Conservation (phyloP, 1,140 invertebrate species). For the Ephestia elutella region DNA sequence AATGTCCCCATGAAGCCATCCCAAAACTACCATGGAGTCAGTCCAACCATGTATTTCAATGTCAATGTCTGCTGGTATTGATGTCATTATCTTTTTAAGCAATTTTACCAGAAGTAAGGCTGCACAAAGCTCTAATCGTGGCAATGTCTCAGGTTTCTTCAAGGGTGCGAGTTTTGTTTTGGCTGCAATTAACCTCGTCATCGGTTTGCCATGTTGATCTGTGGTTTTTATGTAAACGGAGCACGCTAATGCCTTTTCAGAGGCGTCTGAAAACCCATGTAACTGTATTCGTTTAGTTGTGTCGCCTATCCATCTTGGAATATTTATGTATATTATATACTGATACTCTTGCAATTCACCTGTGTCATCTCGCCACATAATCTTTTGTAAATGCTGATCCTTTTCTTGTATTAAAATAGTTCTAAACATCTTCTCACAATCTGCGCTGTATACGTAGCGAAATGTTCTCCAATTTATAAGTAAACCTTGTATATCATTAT, state of each 20-base stretch:
- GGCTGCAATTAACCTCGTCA: too few relatives aligned
- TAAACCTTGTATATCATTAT: constrained; percentile 7
- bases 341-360: constrained; percentile 29
- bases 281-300: constrained; percentile 37
- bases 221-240: too few relatives aligned
- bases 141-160: constrained; percentile 1
- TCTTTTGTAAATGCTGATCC: constrained; percentile 32
- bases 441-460: constrained; percentile 30
- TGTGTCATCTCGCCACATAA: constrained; percentile 34
- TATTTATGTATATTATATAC: too few relatives aligned
- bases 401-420: constrained; percentile 24
- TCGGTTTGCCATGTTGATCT: too few relatives aligned
- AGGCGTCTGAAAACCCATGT: constrained; percentile 27
- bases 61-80: neutral
- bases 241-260: too few relatives aligned
- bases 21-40: constrained; percentile 11
- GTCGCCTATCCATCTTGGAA: too few relatives aligned
- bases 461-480: constrained; percentile 34
- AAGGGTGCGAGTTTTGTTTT: too few relatives aligned
- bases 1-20: constrained; percentile 3
- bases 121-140: constrained; percentile 6
- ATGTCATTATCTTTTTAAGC: neutral
- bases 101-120: constrained; percentile 9
- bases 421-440: constrained; percentile 46
- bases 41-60: neutral